Evolutionary conservation across 64 coral and sea anemone genomes (phyloP).

Genomic region (Porites australiensis): DNA sequence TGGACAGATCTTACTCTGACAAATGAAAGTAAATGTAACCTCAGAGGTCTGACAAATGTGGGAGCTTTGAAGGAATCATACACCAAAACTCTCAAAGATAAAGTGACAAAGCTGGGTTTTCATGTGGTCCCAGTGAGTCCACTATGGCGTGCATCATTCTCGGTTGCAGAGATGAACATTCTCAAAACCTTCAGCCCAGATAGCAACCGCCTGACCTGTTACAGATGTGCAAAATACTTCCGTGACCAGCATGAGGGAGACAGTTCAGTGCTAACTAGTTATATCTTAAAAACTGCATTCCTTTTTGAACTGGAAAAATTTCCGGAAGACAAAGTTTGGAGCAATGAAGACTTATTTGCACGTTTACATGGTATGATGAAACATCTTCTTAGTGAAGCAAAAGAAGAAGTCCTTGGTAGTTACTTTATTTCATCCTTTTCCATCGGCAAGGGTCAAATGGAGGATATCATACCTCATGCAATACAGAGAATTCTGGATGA

Average conservation of each 20-base stretch:
- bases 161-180: constrained; percentile 46
- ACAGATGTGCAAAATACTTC: constrained; percentile 64
- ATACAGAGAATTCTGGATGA: constrained; percentile 13
- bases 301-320: constrained; percentile 60
- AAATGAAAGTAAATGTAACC: neutral
- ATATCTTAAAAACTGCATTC: constrained; percentile 66
- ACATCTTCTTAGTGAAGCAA: constrained; percentile 18
- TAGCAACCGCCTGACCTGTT: constrained; percentile 48
- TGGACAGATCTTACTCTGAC: constrained; percentile 19
- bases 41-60: no score
- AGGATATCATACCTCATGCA: constrained; percentile 20
- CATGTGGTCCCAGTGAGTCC: constrained; percentile 19
- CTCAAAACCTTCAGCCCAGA: constrained; percentile 4
- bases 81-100: constrained; percentile 5
- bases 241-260: constrained; percentile 29
- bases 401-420: constrained; percentile 20
- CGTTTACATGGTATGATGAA: constrained; percentile 42
- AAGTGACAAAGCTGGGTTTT: constrained; percentile 28
- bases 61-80: no score
- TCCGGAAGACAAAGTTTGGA: constrained; percentile 41
- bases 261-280: constrained; percentile 3
- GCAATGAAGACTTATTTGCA: neutral
- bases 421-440: constrained; percentile 51
- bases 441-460: neutral
- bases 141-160: constrained; percentile 57